Base-by-base conservation (phyloP, 2,888 invertebrate species). In the Ferdinandea cuprea region DNA sequence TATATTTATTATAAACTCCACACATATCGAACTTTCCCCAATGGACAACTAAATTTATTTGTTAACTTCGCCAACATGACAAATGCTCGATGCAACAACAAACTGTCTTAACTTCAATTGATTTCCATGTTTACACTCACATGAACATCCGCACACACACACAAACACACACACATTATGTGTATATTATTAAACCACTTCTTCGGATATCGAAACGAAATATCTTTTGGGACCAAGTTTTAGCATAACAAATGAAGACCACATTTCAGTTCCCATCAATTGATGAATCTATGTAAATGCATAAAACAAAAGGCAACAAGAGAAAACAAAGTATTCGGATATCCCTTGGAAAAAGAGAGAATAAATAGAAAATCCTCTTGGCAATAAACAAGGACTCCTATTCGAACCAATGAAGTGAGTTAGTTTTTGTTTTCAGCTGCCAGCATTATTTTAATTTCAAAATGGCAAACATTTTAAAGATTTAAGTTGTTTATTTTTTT, bases 231-330 rank as follows among this genome's bases (percentile, higher is more conserved):
- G 32, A 15, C 9, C 44, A 56, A 32, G 15, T 69, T 69, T 69
- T 58, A 58, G 58, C 69, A 69, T 69, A 69, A 69, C 40, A 69
- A 69, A 48, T 69, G 69, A 69, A 37, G 11, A 35, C 9, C 37
- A 69, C 69, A 69, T 58, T 69, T 58, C 69, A 35, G 25, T 69
- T 69, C 15, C 46, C 37, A 46, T 7, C 3, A 17, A 44, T 40
- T 42, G 42, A 68, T 56, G 56, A 17, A 65, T 37, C 19, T 21
- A 61, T 21, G 37, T 13, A 56, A 56, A 56, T 21, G 9, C 7
- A 30, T 1, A 0, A 44, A 19, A 11, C 19, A 44, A 19, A 17
- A 17, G 44, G 19, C 44, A 54, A 44, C 28, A 37, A 37, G 25
- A 35, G 28, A 46, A 46, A 46, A 48, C 32, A 25, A 25, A 25